These are phyloP conservation scores for Cephus pulcher DNA, from an alignment of 2,888 invertebrate genomes.

Conservation along the genomic window DNA sequence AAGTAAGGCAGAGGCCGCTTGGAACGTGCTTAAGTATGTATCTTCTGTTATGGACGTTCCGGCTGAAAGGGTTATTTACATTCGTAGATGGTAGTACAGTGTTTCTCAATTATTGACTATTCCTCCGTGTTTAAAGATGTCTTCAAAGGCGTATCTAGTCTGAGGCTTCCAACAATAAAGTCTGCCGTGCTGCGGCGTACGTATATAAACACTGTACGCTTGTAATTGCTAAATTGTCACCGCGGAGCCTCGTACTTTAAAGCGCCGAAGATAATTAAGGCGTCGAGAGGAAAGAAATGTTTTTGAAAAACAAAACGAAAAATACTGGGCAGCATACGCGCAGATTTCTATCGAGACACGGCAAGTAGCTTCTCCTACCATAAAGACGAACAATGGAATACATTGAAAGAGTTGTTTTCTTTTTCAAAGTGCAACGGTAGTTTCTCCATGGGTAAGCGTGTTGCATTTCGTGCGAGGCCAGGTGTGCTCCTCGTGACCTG, in stretches of 20 bases:
- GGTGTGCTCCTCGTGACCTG: neutral
- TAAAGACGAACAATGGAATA: neutral
- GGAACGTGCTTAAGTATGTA: conserved; percentile 2
- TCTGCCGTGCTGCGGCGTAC: neutral
- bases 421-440: neutral
- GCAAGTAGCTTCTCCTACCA: neutral
- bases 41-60: neutral
- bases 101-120: conserved; percentile 6
- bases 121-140: neutral
- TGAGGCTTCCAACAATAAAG: neutral
- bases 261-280: neutral
- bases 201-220: neutral
- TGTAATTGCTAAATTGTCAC: neutral
- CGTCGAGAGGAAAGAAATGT: neutral
- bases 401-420: neutral
- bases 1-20: neutral
- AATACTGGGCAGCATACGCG: neutral
- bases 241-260: neutral
- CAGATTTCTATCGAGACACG: neutral
- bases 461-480: neutral
- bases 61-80: conserved; percentile 8
- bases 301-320: neutral
- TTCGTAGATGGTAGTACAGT: conserved; percentile 6
- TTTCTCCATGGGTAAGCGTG: neutral
- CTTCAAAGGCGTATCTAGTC: conserved; percentile 1